Conservation (phyloP, 2,888 invertebrate genomes). For the Adineta ricciae region DNA sequence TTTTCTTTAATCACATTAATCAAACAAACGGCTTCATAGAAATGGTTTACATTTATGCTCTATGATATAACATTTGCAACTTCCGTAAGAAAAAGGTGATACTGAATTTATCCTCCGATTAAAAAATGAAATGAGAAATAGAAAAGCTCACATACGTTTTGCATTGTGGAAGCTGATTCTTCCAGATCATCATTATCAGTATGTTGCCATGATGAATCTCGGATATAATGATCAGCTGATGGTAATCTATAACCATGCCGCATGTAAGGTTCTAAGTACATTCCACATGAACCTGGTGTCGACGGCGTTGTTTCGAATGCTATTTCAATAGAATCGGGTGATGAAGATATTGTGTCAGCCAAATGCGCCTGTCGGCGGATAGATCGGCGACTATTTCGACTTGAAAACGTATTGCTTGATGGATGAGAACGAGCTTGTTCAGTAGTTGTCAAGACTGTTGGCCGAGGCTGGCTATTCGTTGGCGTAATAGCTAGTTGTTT, state of each 20-base stretch:
- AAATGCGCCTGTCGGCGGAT: background rate
- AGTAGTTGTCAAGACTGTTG: background rate
- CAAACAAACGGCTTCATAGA: too few species aligned
- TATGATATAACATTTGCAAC: too few species aligned
- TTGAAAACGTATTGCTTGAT: background rate
- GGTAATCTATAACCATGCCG: background rate
- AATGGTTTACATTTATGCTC: too few species aligned
- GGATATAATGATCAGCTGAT: background rate
- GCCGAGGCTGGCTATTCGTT: background rate
- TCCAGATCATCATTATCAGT: background rate
- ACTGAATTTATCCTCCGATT: too few species aligned
- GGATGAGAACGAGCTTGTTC: background rate
- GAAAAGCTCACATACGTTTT: background rate
- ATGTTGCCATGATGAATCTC: background rate
- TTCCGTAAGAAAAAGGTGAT: too few species aligned
- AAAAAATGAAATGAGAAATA: too few species aligned
- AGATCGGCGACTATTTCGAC: background rate
- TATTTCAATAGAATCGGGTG: background rate
- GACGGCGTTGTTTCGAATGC: background rate
- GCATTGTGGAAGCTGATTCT: background rate
- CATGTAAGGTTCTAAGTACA: conserved; percentile 11
- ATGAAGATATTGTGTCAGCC: background rate
- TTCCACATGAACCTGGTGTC: conserved; percentile 1
- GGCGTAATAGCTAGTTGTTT: background rate
- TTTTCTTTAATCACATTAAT: too few species aligned